Conservation (phyloP, 2,113 vertebrate genomes). For the Notothenia rossii region DNA sequence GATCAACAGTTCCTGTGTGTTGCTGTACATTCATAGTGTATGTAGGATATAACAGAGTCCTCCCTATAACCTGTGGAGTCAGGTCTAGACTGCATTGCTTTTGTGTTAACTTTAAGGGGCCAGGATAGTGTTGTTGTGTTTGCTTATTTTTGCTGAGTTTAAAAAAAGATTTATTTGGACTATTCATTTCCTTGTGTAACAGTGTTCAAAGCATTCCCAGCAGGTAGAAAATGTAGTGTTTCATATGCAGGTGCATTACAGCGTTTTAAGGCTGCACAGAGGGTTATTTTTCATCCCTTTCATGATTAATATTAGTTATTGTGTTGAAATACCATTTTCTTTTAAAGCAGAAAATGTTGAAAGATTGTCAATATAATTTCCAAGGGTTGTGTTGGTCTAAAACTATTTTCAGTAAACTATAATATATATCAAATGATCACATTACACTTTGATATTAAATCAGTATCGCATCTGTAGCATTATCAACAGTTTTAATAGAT, state of each 20-base stretch:
- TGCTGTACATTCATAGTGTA: not conserved
- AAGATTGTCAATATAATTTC: not conserved
- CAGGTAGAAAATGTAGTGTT: not conserved
- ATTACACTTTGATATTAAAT: not conserved
- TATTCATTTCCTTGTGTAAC: not conserved
- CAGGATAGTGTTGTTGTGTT: not conserved
- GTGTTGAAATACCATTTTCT: not conserved
- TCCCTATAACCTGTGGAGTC: not conserved
- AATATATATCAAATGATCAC: not conserved
- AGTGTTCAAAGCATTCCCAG: constrained; percentile 6
- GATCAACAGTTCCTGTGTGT: not conserved
- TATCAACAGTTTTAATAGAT: not conserved
- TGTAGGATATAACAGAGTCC: not conserved
- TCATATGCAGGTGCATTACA: constrained; percentile 6
- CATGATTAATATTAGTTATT: not conserved
- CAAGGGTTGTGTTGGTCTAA: too few relatives aligned
- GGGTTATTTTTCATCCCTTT: not conserved
- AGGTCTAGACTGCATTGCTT: not conserved
- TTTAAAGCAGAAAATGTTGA: not conserved
- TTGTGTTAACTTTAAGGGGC: not conserved
- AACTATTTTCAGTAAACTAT: not conserved
- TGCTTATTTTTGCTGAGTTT: not conserved
- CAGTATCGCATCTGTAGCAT: too few relatives aligned
- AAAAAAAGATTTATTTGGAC: not conserved
- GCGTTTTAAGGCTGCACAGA: not conserved